These are phyloP conservation scores for Geophilus truncorum DNA, from an alignment of 2,888 invertebrate genomes.

Conservation along the genomic window DNA sequence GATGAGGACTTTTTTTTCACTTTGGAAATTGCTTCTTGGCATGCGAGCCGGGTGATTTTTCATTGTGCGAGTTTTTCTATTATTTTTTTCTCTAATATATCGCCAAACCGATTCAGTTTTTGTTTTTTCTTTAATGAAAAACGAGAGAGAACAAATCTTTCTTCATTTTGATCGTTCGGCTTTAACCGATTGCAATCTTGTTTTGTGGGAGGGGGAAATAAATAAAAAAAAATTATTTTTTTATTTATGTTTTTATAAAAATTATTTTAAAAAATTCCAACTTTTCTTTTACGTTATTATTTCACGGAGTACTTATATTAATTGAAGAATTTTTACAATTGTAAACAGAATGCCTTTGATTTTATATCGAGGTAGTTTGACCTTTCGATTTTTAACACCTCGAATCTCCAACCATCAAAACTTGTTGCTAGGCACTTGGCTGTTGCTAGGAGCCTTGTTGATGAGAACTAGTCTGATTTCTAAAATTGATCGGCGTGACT, in stretches of 20 bases:
- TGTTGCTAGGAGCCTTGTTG: neutral
- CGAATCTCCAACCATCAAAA: neutral
- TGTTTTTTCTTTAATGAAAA: neutral
- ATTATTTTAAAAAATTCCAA: no score
- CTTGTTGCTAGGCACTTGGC: neutral
- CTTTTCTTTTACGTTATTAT: no score
- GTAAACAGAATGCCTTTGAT: neutral
- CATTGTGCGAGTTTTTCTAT: neutral
- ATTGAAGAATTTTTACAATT: no score
- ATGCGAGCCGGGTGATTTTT: conserved; percentile 20
- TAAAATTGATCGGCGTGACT: neutral
- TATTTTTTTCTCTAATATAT: conserved; percentile 11
- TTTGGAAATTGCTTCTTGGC: conserved; percentile 27
- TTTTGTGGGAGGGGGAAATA: neutral
- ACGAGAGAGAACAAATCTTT: conserved; percentile 4
- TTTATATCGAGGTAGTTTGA: neutral
- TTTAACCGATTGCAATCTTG: conserved; percentile 10
- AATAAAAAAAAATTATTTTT: neutral
- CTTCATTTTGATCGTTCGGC: neutral
- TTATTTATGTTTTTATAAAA: neutral
- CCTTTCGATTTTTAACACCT: neutral
- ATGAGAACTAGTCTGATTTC: neutral
- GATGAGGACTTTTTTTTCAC: neutral
- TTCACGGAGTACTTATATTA: no score
- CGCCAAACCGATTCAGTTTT: neutral